phyloP scores from a whole-genome alignment of 2,888 invertebrate genomes.

The Rhodophaea formosa region DNA sequence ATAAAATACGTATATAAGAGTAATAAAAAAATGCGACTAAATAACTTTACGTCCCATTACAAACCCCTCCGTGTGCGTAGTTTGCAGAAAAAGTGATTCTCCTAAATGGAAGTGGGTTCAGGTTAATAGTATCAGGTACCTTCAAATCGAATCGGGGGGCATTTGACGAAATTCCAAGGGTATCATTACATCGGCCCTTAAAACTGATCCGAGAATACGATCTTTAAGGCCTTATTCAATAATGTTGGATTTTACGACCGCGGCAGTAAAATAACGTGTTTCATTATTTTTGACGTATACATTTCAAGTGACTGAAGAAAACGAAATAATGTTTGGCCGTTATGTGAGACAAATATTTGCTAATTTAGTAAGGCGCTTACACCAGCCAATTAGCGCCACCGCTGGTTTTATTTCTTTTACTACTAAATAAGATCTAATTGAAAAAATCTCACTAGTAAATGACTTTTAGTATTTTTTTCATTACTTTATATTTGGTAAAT shows the following conservation, averaged over 20 bases:
- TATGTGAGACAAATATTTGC: no score
- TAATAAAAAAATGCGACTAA: slow-evolving; percentile 6
- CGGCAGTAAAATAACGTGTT: background rate
- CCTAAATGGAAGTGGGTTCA: slow-evolving; percentile 42
- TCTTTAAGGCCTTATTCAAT: slow-evolving; percentile 9
- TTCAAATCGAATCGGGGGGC: slow-evolving; percentile 34
- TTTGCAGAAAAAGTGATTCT: slow-evolving; percentile 48
- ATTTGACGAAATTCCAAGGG: slow-evolving; percentile 32
- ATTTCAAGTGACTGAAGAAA: no score
- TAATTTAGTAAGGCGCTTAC: no score
- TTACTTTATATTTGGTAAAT: no score
- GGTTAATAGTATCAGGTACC: slow-evolving; percentile 41
- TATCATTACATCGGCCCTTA: slow-evolving; percentile 16
- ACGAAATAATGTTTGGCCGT: no score
- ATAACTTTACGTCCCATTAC: slow-evolving; percentile 36
- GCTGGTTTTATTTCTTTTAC: no score
- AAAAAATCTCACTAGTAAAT: no score
- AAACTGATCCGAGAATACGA: slow-evolving; percentile 16
- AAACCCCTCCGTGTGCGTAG: slow-evolving; percentile 37
- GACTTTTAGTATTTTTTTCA: no score
- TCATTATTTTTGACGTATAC: no score
- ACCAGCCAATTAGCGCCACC: no score
- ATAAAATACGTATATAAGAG: no score
- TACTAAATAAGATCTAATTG: no score
- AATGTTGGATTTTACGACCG: slow-evolving; percentile 1